Percentiles rank a stretch among this genome's conserved stretches.
Conservation (phyloP, 2,113 vertebrate species). For the Turnix velox region DNA sequence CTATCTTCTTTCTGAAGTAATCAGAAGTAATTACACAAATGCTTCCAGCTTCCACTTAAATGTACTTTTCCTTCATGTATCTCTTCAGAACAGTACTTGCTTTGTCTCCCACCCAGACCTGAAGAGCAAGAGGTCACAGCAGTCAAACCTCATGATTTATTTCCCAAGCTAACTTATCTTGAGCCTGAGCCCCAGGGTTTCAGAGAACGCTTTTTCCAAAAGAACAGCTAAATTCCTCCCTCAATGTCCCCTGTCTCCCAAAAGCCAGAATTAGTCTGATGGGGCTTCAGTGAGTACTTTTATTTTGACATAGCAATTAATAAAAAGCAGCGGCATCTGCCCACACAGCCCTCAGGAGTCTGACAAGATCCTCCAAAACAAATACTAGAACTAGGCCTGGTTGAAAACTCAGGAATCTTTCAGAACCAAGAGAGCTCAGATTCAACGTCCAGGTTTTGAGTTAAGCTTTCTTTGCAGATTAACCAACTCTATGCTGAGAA, state of each 20-base stretch:
- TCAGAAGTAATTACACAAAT: not conserved
- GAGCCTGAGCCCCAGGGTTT: not conserved
- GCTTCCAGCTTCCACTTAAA: not conserved
- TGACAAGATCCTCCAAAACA: conserved; percentile 40
- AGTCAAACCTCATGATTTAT: conserved; percentile 5
- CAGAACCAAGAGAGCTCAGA: not conserved
- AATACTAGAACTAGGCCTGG: not conserved
- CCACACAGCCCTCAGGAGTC: not conserved
- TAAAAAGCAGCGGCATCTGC: conserved; percentile 13
- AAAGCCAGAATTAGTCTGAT: not conserved
- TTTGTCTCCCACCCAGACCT: conserved; percentile 47
- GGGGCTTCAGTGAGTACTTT: not conserved
- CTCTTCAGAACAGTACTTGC: conserved; percentile 7
- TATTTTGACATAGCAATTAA: conserved; percentile 18
- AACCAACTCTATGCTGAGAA: not conserved
- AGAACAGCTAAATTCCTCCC: not conserved
- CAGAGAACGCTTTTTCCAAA: conserved; percentile 18
- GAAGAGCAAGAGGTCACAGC: conserved; percentile 6
- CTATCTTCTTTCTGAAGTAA: conserved; percentile 27
- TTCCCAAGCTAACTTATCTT: conserved; percentile 30
- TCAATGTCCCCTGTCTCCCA: not conserved
- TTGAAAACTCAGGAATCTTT: not conserved
- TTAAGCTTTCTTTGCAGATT: not conserved
- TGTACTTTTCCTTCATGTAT: not conserved
- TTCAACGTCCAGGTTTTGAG: not conserved